Conservation (phyloP, 1,140 invertebrate species). For the Drosophila arizonae region DNA sequence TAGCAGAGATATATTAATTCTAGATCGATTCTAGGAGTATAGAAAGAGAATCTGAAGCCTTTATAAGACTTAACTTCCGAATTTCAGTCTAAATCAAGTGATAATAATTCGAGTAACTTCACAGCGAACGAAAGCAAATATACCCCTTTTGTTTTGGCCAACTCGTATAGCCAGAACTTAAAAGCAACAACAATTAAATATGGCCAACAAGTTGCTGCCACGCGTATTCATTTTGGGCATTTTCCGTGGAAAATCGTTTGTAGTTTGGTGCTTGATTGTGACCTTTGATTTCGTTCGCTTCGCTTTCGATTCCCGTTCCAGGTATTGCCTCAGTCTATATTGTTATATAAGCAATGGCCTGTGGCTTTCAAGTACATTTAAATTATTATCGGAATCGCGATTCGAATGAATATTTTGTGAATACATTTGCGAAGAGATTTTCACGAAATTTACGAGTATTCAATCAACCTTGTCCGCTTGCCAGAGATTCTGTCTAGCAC, state of each 20-base stretch:
- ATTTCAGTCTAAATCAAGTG: no score
- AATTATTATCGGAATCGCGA: constrained; percentile 55
- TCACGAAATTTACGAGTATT: constrained; percentile 36
- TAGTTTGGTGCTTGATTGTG: constrained; percentile 49
- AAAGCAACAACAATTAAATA: constrained; percentile 38
- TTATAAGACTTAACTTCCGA: no score
- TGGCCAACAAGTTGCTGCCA: constrained; percentile 66
- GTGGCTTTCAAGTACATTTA: constrained; percentile 54
- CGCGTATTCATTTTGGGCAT: constrained; percentile 57
- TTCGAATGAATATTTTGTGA: constrained; percentile 35
- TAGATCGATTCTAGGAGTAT: no score
- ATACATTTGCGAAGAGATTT: constrained; percentile 17
- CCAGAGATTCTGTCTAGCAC: constrained; percentile 14
- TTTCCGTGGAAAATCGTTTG: constrained; percentile 68
- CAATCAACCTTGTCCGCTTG: constrained; percentile 29
- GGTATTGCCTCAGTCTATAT: constrained; percentile 23
- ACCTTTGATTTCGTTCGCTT: constrained; percentile 53
- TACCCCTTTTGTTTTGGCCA: no score
- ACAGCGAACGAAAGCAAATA: no score
- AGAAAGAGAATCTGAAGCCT: no score
- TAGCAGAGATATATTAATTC: no score
- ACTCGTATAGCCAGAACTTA: no score
- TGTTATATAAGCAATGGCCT: constrained; percentile 57
- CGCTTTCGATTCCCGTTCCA: constrained; percentile 30
- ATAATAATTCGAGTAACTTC: no score